A percentile compares a stretch with the other conserved stretches of the same genome.
Evolutionary conservation across 2,797 vertebrate genomes (phyloP).

Genomic region (Buceros bicornis): DNA sequence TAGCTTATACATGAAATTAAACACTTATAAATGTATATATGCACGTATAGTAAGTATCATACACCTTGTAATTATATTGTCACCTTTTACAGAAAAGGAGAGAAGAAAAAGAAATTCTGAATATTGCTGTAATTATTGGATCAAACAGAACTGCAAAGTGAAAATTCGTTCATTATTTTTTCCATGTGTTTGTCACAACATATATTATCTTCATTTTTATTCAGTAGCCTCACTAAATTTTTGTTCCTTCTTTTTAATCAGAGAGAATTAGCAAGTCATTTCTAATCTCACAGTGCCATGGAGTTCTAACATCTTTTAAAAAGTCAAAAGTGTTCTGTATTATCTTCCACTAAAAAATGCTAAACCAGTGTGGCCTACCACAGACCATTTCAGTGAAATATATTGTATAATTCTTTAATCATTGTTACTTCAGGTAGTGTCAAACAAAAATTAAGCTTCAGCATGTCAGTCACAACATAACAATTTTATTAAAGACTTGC

Average conservation of each 20-base stretch:
- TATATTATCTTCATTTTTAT: background rate
- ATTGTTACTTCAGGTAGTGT: background rate
- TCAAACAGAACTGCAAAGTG: background rate
- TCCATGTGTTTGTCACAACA: background rate
- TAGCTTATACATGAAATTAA: background rate
- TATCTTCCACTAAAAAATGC: background rate
- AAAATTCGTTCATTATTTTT: background rate
- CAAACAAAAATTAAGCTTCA: background rate
- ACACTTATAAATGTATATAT: background rate
- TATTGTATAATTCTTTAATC: background rate
- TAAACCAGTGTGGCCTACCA: background rate
- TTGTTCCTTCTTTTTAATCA: background rate
- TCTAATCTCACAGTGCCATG: background rate
- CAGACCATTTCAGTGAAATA: background rate
- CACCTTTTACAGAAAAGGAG: background rate
- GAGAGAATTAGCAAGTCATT: background rate
- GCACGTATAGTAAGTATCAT: background rate
- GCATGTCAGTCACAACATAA: background rate
- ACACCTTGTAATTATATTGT: background rate
- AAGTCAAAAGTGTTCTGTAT: background rate
- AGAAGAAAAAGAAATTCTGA: background rate
- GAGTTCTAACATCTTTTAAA: background rate
- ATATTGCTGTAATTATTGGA: background rate
- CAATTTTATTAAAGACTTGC: background rate
- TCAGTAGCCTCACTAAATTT: background rate